phyloP scores from a whole-genome alignment of 2,113 vertebrate species.

The Equus przewalskii region DNA sequence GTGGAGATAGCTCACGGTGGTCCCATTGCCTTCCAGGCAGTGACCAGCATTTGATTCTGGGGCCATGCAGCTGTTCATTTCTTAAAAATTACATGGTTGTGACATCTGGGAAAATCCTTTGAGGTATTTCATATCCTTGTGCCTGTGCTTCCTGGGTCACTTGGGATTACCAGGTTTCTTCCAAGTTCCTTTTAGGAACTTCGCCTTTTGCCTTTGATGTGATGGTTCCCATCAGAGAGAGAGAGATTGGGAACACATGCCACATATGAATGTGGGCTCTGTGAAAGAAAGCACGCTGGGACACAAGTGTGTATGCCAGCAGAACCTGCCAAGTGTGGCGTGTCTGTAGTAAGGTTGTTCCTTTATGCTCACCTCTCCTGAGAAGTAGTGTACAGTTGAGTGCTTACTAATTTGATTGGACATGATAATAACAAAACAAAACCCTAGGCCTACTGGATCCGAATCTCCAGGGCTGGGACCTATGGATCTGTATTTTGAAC shows the following conservation, averaged over 20 bases:
- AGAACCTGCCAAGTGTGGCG: neutral
- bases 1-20: conserved; percentile 24
- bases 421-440: neutral
- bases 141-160: conserved; percentile 67
- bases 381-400: neutral
- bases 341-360: neutral
- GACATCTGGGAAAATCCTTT: conserved; percentile 74
- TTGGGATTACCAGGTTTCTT: conserved; percentile 72
- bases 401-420: conserved; percentile 42
- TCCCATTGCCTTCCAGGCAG: conserved; percentile 22
- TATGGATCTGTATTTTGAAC: conserved; percentile 21
- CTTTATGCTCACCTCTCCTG: conserved; percentile 21
- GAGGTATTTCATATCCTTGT: conserved; percentile 73
- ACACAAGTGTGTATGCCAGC: neutral
- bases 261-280: neutral
- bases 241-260: neutral
- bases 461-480: conserved; percentile 43
- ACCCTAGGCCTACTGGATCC: neutral
- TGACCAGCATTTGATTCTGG: conserved; percentile 65
- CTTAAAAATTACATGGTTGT: conserved; percentile 71
- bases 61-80: conserved; percentile 69
- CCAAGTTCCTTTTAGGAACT: conserved; percentile 70
- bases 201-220: conserved; percentile 52
- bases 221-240: conserved; percentile 38
- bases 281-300: neutral